Conservation (phyloP, 2,888 invertebrate species). For the Rotaria socialis region DNA sequence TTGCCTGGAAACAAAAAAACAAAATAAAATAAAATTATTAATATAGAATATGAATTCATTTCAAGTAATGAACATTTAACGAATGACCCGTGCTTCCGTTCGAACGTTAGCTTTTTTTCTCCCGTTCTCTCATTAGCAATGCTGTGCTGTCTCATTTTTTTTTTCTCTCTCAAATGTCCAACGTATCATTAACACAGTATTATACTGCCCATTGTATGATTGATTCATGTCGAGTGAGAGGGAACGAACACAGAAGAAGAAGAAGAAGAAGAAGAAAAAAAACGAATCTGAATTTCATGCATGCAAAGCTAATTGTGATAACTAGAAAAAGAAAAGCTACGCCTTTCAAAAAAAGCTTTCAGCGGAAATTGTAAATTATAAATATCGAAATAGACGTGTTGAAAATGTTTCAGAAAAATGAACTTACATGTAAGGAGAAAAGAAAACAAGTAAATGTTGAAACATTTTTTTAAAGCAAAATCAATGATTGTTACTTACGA, state of each 20-base stretch:
- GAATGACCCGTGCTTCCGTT: constrained; percentile 24
- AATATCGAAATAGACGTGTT: neutral
- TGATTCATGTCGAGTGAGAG: neutral
- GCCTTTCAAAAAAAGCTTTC: neutral
- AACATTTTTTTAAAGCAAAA: neutral
- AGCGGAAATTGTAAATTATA: neutral
- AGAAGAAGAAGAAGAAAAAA: too few relatives aligned
- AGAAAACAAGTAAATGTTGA: neutral
- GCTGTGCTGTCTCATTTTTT: neutral
- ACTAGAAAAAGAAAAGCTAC: neutral
- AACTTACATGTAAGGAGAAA: neutral
- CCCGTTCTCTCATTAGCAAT: constrained; percentile 14
- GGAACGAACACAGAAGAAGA: too few relatives aligned
- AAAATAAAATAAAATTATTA: neutral
- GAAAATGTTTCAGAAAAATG: neutral
- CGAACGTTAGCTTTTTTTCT: constrained; percentile 28
- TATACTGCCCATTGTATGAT: neutral
- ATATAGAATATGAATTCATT: neutral
- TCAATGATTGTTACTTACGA: neutral
- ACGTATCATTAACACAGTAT: constrained; percentile 22
- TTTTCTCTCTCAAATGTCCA: neutral
- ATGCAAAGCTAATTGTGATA: neutral
- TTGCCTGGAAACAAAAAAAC: neutral
- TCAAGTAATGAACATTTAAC: constrained; percentile 24
- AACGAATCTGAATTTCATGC: neutral